Base-by-base conservation (phyloP, 2,113 vertebrate genomes). In the Oceanodroma tethys region DNA sequence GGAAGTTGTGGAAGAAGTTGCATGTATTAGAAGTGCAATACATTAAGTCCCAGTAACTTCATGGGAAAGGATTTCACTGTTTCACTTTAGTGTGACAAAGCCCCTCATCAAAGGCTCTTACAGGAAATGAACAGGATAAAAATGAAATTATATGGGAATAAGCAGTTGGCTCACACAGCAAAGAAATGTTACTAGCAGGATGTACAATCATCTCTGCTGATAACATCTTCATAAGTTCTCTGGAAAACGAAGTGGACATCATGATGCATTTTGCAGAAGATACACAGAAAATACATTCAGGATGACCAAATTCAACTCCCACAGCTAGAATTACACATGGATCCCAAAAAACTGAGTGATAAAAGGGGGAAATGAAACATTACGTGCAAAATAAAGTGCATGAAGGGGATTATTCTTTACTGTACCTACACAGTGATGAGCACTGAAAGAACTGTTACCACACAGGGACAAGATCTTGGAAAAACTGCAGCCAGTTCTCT, bases 241-340 rank as follows among this genome's bases (percentile, higher is more conserved):
- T 36, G 62, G 40, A 74, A 84, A 62, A 62, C 8, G 36, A 66
- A 36, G 27, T 42, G 30, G 59, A 76, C 56, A 45, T 15, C 4
- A 7, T 2, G 5, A 81, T 16, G 17, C 13, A 20, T 47, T 89
- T 14, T 58, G 27, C 60, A 92, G 79, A 74, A 86, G 66, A 75
- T 1, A 17, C 0, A 0, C 10, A 22, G n/a, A n/a, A n/a, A n/a
- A n/a, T n/a, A n/a, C n/a, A n/a, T 30, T 81, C 40, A 78, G 11
- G 47, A 87, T 38, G 42, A 66, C 3, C 13, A 15, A 62, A 60
- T 34, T 34, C 32, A 91, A 50, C 3, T 78, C 48, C 81, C 17
- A 4, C 19, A 58, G 81, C 30, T 43, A 18, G 17, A 62, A 83
- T 34, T 58, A 83, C 40, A 40, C 1, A 11, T 0, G 1, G 63